Conservation (phyloP, 2,888 invertebrate species). For the Eledone cirrhosa region DNA sequence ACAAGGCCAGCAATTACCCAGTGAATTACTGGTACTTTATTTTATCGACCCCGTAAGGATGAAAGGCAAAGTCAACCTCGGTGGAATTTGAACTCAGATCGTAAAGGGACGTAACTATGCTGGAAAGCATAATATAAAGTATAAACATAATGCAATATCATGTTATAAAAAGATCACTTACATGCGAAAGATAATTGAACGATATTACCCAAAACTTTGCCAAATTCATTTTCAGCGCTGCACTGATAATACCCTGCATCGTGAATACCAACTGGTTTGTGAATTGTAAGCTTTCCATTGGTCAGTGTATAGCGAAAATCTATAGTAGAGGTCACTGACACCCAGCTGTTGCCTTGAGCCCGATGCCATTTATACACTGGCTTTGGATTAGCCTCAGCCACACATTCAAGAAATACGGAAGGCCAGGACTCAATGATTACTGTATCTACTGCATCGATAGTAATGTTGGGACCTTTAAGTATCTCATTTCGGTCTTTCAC, state of each 20-base stretch:
- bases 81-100: no score
- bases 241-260: constrained; percentile 92
- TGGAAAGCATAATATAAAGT: no score
- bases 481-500: constrained; percentile 78
- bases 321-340: constrained; percentile 66
- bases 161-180: constrained; percentile 47
- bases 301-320: constrained; percentile 78
- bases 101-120: no score
- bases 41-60: no score
- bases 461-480: constrained; percentile 88
- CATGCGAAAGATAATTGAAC: constrained; percentile 85
- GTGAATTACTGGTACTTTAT: no score
- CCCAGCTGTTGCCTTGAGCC: constrained; percentile 28
- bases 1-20: no score
- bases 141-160: no score
- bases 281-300: constrained; percentile 89
- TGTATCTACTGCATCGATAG: constrained; percentile 75
- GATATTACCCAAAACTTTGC: constrained; percentile 86
- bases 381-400: constrained; percentile 80
- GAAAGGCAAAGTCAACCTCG: no score
- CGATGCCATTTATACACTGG: constrained; percentile 90
- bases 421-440: constrained; percentile 65
- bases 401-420: constrained; percentile 58
- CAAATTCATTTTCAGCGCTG: constrained; percentile 85
- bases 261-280: constrained; percentile 77